Percentiles rank a stretch among this genome's conserved stretches.
Evolutionary conservation across 2,797 vertebrate genomes (phyloP).

Genomic region (Pagetopsis macropterus): DNA sequence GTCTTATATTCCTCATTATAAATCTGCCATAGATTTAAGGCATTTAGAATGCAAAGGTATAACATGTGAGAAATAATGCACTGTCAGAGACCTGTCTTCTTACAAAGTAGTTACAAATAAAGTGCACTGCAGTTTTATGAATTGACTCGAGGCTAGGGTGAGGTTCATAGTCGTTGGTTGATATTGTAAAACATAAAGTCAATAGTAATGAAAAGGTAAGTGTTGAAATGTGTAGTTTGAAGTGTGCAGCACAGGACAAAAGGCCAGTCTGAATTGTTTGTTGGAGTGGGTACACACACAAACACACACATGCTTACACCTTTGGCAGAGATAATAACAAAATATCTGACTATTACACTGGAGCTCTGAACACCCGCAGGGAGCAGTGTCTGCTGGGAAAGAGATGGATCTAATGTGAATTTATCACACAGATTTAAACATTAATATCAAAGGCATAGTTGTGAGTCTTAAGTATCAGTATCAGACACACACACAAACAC

Average conservation of each 20-base stretch:
- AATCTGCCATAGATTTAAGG: slow-evolving; percentile 37
- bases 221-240: not conserved
- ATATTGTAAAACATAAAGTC: slow-evolving; percentile 26
- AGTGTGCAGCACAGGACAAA: slow-evolving; percentile 7
- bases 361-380: slow-evolving; percentile 20
- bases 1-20: slow-evolving; percentile 28
- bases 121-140: slow-evolving; percentile 29
- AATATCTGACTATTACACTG: slow-evolving; percentile 16
- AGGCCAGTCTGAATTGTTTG: slow-evolving; percentile 3
- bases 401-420: slow-evolving; percentile 34
- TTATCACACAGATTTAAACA: slow-evolving; percentile 53
- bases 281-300: not conserved
- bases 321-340: slow-evolving; percentile 1
- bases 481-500: not conserved
- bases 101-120: slow-evolving; percentile 28
- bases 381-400: slow-evolving; percentile 45
- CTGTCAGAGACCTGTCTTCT: slow-evolving; percentile 14
- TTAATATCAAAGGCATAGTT: slow-evolving; percentile 46
- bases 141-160: slow-evolving; percentile 18
- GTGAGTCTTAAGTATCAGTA: slow-evolving; percentile 2
- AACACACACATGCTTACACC: slow-evolving; percentile 9
- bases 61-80: slow-evolving; percentile 19
- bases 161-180: slow-evolving; percentile 8
- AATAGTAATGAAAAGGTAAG: slow-evolving; percentile 27
- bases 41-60: slow-evolving; percentile 19